Evolutionary conservation across 92 coral and sea anemone genomes (phyloP).

Genomic region (Meandrina meandrites): DNA sequence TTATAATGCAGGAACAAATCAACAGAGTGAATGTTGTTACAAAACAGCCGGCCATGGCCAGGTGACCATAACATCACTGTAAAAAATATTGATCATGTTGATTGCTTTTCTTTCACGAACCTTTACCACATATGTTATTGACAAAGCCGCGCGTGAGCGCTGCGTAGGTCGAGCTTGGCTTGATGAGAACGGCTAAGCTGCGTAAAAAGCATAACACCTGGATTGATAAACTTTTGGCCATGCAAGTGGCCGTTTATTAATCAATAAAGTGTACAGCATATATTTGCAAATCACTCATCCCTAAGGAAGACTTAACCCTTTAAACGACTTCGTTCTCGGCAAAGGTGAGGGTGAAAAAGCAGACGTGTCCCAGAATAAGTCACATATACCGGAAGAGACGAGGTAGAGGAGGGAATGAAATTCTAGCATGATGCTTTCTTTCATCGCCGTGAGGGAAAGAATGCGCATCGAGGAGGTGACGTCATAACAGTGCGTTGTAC

Average conservation of each 20-base stretch:
- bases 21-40: too few relatives aligned
- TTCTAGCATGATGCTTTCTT: constrained; percentile 1
- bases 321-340: constrained; percentile 35
- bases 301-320: constrained; percentile 29
- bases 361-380: not conserved
- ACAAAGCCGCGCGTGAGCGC: constrained; percentile 3
- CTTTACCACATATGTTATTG: not conserved
- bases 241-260: constrained; percentile 8
- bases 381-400: constrained; percentile 1
- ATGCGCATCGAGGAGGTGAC: not conserved
- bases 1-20: too few relatives aligned
- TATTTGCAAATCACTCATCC: constrained; percentile 34
- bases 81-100: too few relatives aligned
- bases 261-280: not conserved
- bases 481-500: not conserved
- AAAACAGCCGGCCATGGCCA: too few relatives aligned
- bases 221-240: constrained; percentile 21
- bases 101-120: not conserved
- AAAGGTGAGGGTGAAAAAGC: constrained; percentile 46
- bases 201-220: not conserved
- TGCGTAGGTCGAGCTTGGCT: not conserved
- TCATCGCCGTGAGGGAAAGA: not conserved
- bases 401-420: not conserved
- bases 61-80: too few relatives aligned
- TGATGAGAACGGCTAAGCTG: not conserved